Evolutionary conservation across 2,888 invertebrate species (phyloP).

Genomic region (Pseudolycoriella hygida): DNA sequence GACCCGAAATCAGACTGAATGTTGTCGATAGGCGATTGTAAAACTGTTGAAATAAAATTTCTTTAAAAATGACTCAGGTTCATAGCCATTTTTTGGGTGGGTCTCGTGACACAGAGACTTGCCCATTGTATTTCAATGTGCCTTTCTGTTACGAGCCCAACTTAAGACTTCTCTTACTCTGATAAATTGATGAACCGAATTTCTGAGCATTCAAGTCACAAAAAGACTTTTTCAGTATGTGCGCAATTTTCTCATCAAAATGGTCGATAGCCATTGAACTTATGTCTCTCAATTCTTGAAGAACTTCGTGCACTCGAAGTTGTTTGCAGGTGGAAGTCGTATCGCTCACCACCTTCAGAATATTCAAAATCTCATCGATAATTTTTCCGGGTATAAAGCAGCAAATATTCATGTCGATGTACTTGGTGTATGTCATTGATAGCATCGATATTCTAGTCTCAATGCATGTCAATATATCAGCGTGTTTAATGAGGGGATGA

Average conservation of each 20-base stretch:
- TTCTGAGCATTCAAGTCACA: constrained; percentile 10
- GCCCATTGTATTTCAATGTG: too few species aligned
- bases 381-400: constrained; percentile 92
- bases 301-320: constrained; percentile 60
- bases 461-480: constrained; percentile 74
- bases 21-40: not conserved
- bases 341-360: constrained; percentile 42
- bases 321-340: constrained; percentile 36
- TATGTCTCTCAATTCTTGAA: constrained; percentile 79
- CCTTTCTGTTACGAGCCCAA: too few species aligned
- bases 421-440: constrained; percentile 82
- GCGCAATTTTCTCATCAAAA: constrained; percentile 71
- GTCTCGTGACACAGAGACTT: too few species aligned
- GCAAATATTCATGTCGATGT: constrained; percentile 64
- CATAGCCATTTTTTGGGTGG: too few species aligned
- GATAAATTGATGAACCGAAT: constrained; percentile 6
- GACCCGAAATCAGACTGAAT: not conserved
- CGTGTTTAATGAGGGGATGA: constrained; percentile 73
- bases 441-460: constrained; percentile 85
- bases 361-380: constrained; percentile 69
- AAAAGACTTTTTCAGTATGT: constrained; percentile 16
- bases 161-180: too few species aligned
- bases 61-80: too few species aligned
- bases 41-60: not conserved
- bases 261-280: constrained; percentile 85